Percentiles rank a stretch among this genome's conserved stretches.
Evolutionary conservation across 2,888 invertebrate species (phyloP).

Genomic region (Eristalinus sepulchralis): DNA sequence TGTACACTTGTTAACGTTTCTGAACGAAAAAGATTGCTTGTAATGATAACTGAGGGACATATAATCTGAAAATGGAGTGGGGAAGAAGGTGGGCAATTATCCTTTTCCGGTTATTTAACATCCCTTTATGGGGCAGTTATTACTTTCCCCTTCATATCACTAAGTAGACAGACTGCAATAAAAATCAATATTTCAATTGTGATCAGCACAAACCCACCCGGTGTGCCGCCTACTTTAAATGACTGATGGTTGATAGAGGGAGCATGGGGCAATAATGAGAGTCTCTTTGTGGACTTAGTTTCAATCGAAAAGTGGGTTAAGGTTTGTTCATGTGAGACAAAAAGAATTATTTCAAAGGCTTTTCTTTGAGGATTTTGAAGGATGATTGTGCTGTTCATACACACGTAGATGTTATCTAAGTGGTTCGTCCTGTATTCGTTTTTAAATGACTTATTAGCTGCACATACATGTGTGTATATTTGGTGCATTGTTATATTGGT

Average conservation of each 20-base stretch:
- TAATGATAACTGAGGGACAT: slow-evolving; percentile 32
- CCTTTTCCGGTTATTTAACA: slow-evolving; percentile 67
- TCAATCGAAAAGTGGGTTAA: slow-evolving; percentile 29
- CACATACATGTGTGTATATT: neutral
- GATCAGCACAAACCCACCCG: slow-evolving; percentile 22
- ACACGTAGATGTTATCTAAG: neutral
- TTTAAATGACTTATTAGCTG: neutral
- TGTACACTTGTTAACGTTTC: slow-evolving; percentile 26
- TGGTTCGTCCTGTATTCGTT: neutral
- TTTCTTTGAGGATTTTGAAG: slow-evolving; percentile 7
- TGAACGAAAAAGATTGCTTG: slow-evolving; percentile 41
- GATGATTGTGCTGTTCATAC: neutral
- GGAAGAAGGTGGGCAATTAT: slow-evolving; percentile 8
- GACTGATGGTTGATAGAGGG: slow-evolving; percentile 4
- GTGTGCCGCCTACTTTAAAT: slow-evolving; percentile 12
- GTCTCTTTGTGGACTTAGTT: slow-evolving; percentile 17
- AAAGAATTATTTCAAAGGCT: slow-evolving; percentile 2
- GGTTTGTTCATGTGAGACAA: slow-evolving; percentile 20
- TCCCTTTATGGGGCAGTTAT: slow-evolving; percentile 55
- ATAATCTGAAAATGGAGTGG: neutral
- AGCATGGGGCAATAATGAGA: slow-evolving; percentile 11
- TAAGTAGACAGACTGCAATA: neutral
- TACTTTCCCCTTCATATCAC: neutral
- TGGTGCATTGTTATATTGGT: neutral
- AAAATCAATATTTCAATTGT: slow-evolving; percentile 64